Base-by-base conservation (phyloP, 2,113 vertebrate genomes). In the Crotalus tigris region DNA sequence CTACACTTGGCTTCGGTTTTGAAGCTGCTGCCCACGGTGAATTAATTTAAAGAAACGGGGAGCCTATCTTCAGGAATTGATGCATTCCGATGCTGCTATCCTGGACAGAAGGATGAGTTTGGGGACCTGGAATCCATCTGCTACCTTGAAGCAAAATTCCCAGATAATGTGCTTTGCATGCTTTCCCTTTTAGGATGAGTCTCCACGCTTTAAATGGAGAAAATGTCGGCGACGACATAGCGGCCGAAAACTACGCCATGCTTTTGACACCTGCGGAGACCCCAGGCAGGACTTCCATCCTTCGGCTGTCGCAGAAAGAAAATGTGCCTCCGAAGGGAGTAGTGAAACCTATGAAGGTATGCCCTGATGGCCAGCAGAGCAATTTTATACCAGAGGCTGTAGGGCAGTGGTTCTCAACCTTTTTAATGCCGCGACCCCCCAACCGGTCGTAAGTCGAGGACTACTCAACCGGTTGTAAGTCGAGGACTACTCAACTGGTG, bases 281-380 rank as follows among this genome's bases (percentile, higher is more conserved):
- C 9, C 21, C 59, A 29, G 24, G 59, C 87, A 92, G 15, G 59
- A 9, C 87, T 57, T 92, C 91, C 6, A 92, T 92, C 39, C 91
- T 92, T 29, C 59, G 59, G 13, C 51, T 87, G 21, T 92, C 87
- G 8, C 91, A 92, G 87, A 92, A 92, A n/a, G 91, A 92, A 81
- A 92, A 92, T 49, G 19, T 92, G 51, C 91, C 91, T 2, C 91
- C 91, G 4, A 88, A 81, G 1, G 91, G 61, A 15, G 75, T 92
- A 29, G 33, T 89, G 51, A 92, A 92, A 33, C 87, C 61, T 49
- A 75, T 75, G 91, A 92, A 89, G 87, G 91, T 92, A 92, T 12
- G 33, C 7, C 1, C 2, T 21, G 44, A 29, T 44, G 23, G n/a
- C 33, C 19, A 46, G 15, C 39, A 49, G 3, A 12, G 85, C 21